Percentiles rank a stretch among this genome's conserved stretches.
phyloP scores from a whole-genome alignment of 2,113 vertebrate species.

The rat (Rattus norvegicus) region GRCr8 NC_086025.1:38026001-38026500 shows the following conservation, averaged over 20 bases:
- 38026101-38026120: background rate
- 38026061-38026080: background rate
- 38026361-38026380: background rate
- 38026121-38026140: background rate
- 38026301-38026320: background rate
- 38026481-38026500: background rate
- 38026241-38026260: background rate
- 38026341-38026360: background rate
- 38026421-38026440: background rate
- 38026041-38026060: background rate
- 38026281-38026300: background rate
- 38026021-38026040: too few relatives aligned
- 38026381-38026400: background rate
- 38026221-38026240: background rate
- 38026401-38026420: background rate
- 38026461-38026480: too few relatives aligned
- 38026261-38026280: background rate
- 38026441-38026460: background rate
- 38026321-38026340: background rate
- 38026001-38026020: background rate
- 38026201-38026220: fast-evolving
- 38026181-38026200: background rate
- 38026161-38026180: background rate
- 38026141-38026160: background rate
- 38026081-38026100: background rate